These are phyloP conservation scores for Syngnathus rostellatus DNA, from an alignment of 2,797 vertebrate genomes.

Conservation along the genomic window DNA sequence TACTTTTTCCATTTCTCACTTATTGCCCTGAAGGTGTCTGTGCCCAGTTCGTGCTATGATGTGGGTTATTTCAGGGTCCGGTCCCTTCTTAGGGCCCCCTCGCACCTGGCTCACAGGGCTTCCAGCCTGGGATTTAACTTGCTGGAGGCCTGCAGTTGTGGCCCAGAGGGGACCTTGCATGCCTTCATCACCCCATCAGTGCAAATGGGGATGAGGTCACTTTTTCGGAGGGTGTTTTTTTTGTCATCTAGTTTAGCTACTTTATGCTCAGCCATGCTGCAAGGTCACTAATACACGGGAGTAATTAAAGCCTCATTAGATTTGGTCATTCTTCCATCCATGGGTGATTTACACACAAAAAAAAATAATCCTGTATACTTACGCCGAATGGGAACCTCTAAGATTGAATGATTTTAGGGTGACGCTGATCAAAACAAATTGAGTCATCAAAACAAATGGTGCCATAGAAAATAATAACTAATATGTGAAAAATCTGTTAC, in stretches of 20 bases:
- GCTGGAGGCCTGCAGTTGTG: slow-evolving; percentile 35
- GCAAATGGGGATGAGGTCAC: slow-evolving; percentile 49
- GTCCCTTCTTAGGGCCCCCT: slow-evolving; percentile 16
- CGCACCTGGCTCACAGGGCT: slow-evolving; percentile 57
- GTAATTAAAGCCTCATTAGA: slow-evolving; percentile 10
- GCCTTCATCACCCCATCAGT: slow-evolving; percentile 52
- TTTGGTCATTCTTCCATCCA: neutral
- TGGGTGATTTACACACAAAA: neutral
- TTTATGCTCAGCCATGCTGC: slow-evolving; percentile 10
- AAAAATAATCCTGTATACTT: neutral
- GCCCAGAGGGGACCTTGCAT: slow-evolving; percentile 29
- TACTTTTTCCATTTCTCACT: slow-evolving; percentile 17
- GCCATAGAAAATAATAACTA: neutral
- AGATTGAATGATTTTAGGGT: neutral
- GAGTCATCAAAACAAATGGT: neutral
- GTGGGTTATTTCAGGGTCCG: slow-evolving; percentile 35
- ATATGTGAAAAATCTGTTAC: neutral
- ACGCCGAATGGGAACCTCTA: neutral
- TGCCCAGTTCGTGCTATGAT: slow-evolving; percentile 48
- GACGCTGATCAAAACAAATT: neutral
- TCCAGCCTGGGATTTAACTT: slow-evolving; percentile 42
- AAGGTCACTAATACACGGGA: slow-evolving; percentile 20
- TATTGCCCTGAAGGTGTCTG: slow-evolving; percentile 50
- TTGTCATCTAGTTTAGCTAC: slow-evolving; percentile 36
- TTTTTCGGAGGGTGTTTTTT: slow-evolving; percentile 37